Base-by-base conservation (phyloP, 2,888 invertebrate species). In the Coenonympha arcania region DNA sequence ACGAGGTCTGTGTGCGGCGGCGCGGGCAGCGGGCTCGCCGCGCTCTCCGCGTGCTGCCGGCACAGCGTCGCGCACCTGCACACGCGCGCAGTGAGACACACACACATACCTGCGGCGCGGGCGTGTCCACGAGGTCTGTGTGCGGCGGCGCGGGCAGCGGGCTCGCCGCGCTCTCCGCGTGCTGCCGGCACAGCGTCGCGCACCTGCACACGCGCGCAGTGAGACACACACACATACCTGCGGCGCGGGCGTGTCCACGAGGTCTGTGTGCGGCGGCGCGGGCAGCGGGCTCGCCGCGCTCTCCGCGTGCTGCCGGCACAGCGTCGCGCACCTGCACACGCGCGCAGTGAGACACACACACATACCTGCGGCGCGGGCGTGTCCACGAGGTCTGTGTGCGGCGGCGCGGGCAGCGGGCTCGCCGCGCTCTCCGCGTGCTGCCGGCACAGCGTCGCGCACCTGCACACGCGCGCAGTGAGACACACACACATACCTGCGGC, bases 291-390 rank as follows among this genome's bases (percentile, higher is more conserved):
- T 62, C 51, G 70, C 55, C 55, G 69, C 68, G 62, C 68, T 69
- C 56, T 81, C 85, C 2, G 74, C 73, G 69, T 82, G 83, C 59
- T 75, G 76, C 28, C 73, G 73, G 65, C 84, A 83, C 60, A 85
- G 74, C 58, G 67, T 54, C 6, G 78, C 72, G 59, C 87, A 87
- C 33, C 83, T 81, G 66, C 11, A 46, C n/a, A n/a, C n/a, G 36
- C 48, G 28, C 40, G 37, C 8, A 6, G 3, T 13, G n/a, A n/a
- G n/a, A n/a, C n/a, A n/a, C n/a, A n/a, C n/a, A n/a, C n/a, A n/a
- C n/a, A n/a, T n/a, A n/a, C n/a, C n/a, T n/a, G n/a, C n/a, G n/a
- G n/a, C n/a, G n/a, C n/a, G n/a, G n/a, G n/a, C n/a, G n/a, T n/a
- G n/a, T n/a, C n/a, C n/a, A n/a, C n/a, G n/a, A n/a, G n/a, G n/a